phyloP scores from a whole-genome alignment of 2,113 vertebrate species.

The Burhinus oedicnemus region DNA sequence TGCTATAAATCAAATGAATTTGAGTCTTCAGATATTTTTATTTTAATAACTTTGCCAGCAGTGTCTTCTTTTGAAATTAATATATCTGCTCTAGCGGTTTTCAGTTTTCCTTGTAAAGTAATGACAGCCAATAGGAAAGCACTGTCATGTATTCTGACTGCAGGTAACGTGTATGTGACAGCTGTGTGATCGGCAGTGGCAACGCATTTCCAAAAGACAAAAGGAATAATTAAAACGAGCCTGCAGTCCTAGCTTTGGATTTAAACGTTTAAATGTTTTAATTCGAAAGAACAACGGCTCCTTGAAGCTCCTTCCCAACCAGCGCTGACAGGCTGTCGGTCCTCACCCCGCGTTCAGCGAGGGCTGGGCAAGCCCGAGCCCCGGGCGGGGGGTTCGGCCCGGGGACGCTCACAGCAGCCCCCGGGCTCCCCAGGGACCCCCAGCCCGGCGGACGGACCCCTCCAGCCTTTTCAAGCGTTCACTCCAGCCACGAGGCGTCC shows the following conservation, averaged over 20 bases:
- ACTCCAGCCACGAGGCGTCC: not conserved
- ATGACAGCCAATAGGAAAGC: conserved; percentile 65
- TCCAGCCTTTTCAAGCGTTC: not conserved
- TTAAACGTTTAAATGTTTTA: conserved; percentile 81
- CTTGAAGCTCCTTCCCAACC: conserved; percentile 62
- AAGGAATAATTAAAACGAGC: conserved; percentile 76
- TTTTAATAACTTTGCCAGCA: conserved; percentile 42
- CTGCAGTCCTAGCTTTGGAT: conserved; percentile 71
- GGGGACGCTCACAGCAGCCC: too few species aligned
- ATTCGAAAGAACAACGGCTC: conserved; percentile 78
- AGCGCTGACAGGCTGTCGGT: conserved; percentile 73
- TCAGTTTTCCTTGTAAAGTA: conserved; percentile 44
- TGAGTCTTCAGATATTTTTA: not conserved
- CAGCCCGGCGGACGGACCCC: too few species aligned
- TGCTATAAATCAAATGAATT: not conserved
- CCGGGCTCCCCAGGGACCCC: too few species aligned
- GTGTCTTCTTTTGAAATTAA: conserved; percentile 55
- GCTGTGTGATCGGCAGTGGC: conserved; percentile 63
- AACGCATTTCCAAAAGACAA: conserved; percentile 71
- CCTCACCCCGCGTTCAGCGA: conserved; percentile 50
- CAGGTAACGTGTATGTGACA: conserved; percentile 70
- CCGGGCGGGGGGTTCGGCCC: too few species aligned
- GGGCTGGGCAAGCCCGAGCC: not conserved
- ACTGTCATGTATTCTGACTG: conserved; percentile 52
- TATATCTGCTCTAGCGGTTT: conserved; percentile 49